phyloP scores from a whole-genome alignment of 2,797 vertebrate genomes.

The Uromys caudimaculatus region DNA sequence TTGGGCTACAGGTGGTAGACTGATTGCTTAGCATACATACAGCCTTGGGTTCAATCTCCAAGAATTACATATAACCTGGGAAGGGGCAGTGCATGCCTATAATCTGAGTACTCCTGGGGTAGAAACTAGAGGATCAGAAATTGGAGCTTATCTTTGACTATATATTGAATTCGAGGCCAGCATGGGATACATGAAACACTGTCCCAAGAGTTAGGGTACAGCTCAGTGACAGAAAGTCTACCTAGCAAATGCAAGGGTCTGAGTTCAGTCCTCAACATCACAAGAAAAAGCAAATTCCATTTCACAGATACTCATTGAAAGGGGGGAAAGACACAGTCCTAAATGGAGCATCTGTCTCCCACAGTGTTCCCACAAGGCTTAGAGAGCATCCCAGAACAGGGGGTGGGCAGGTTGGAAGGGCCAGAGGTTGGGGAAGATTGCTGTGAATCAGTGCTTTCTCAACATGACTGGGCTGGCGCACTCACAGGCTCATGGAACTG shows the following conservation, averaged over 20 bases:
- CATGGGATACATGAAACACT: not conserved
- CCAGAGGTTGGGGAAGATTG: not conserved
- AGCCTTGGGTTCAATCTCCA: not conserved
- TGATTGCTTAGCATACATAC: not conserved
- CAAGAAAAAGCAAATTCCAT: slow-evolving; percentile 3
- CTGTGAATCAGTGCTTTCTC: not conserved
- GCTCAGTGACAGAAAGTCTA: not conserved
- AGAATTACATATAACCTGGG: not conserved
- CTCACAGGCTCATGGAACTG: too few relatives aligned
- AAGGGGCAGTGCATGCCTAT: not conserved
- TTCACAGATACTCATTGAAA: slow-evolving; percentile 15
- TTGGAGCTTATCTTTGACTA: not conserved
- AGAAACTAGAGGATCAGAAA: not conserved
- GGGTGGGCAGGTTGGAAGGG: not conserved
- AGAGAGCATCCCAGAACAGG: not conserved
- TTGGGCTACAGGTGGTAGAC: not conserved
- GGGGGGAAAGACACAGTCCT: not conserved
- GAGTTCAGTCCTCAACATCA: not conserved
- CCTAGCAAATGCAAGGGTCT: not conserved
- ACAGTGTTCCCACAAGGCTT: not conserved
- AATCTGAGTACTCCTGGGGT: not conserved
- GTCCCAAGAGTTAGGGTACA: not conserved
- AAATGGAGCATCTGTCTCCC: not conserved
- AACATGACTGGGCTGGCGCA: not conserved
- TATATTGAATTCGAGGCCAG: not conserved